Conservation (phyloP, 2,113 vertebrate species). For the Phylloscopus whistleri region DNA sequence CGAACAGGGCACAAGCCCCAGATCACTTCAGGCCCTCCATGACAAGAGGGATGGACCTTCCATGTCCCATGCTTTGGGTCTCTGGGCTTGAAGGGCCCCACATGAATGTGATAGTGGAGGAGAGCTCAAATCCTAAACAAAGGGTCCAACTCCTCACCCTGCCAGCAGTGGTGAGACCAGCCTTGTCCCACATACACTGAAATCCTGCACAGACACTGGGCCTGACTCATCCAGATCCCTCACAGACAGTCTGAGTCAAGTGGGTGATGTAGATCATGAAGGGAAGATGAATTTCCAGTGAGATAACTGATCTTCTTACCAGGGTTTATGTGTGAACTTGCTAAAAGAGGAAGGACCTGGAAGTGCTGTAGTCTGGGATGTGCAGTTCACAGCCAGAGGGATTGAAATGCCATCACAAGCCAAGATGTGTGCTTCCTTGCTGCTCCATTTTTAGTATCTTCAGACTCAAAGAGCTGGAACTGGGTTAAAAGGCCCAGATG, state of each 20-base stretch:
- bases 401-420: not conserved
- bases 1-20: not conserved
- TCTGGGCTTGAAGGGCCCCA: not conserved
- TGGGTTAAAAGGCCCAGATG: not conserved
- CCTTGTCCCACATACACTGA: not conserved
- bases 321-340: not conserved
- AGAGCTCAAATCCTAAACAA: not conserved
- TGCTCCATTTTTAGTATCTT: not conserved
- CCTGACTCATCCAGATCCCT: not conserved
- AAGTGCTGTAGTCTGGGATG: not conserved
- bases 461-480: not conserved
- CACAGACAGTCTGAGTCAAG: not conserved
- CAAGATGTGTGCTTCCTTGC: not conserved
- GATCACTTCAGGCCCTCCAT: fast-evolving
- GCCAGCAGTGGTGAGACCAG: not conserved
- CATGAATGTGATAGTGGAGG: not conserved
- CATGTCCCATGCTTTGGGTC: not conserved
- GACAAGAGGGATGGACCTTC: not conserved
- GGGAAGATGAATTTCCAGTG: not conserved
- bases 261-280: not conserved
- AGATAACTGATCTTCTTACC: not conserved
- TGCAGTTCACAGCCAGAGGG: not conserved
- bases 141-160: not conserved
- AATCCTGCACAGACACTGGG: not conserved
- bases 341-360: not conserved